phyloP scores from a whole-genome alignment of 2,113 vertebrate genomes.

The Microtus pennsylvanicus region DNA sequence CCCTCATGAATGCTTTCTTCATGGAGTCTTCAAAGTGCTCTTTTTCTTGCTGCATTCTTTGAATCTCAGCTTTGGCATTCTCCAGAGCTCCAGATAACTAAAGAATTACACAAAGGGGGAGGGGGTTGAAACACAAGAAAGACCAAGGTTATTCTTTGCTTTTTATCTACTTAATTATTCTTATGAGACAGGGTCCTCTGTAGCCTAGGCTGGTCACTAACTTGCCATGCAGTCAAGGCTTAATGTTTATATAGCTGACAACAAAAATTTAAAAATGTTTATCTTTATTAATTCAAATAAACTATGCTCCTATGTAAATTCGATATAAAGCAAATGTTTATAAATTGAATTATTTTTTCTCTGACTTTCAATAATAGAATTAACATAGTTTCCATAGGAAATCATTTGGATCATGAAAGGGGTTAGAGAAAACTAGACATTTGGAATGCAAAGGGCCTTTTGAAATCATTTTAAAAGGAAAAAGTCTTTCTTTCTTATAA shows the following conservation, averaged over 20 bases:
- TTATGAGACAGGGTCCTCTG: neutral
- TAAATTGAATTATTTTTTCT: slow-evolving; percentile 48
- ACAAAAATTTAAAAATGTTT: slow-evolving; percentile 52
- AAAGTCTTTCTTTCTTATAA: neutral
- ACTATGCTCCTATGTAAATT: neutral
- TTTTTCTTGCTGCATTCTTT: slow-evolving; percentile 90
- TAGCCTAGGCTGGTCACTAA: neutral
- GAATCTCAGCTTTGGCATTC: slow-evolving; percentile 90
- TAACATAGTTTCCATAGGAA: slow-evolving; percentile 46
- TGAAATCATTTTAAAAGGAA: slow-evolving; percentile 52
- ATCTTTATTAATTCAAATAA: slow-evolving; percentile 50
- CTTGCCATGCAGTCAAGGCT: neutral
- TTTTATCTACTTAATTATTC: too few species aligned
- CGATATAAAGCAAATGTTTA: slow-evolving; percentile 13
- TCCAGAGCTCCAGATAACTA: slow-evolving; percentile 88
- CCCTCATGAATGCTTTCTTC: slow-evolving; percentile 99
- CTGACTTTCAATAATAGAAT: slow-evolving; percentile 45
- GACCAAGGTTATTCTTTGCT: neutral
- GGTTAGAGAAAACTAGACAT: neutral
- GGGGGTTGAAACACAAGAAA: slow-evolving; percentile 1
- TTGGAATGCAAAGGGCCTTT: neutral
- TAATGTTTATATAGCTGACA: slow-evolving; percentile 31
- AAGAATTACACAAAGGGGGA: neutral
- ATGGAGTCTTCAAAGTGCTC: slow-evolving; percentile 94
- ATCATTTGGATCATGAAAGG: slow-evolving; percentile 33